Evolutionary conservation across 2,113 vertebrate genomes (phyloP).

Genomic region (Mus musculus): GRCm39 chr7:24913501-24914000

Average conservation of each 20-base stretch:
- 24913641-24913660: neutral
- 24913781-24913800: neutral
- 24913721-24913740: neutral
- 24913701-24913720: neutral
- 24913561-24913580: neutral
- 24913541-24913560: neutral
- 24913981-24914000: neutral
- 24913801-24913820: neutral
- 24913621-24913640: neutral
- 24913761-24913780: neutral
- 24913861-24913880: neutral
- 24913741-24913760: neutral
- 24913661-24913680: neutral
- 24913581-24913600: neutral
- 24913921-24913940: no score
- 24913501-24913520: neutral
- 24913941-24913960: neutral
- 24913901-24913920: neutral
- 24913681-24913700: slow-evolving; percentile 11
- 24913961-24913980: neutral
- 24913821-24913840: neutral
- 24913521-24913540: neutral
- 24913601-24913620: neutral
- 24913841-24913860: neutral
- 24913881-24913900: neutral